Evolutionary conservation across 2,888 invertebrate genomes (phyloP).

Genomic region (Agonopterix subpropinquella): DNA sequence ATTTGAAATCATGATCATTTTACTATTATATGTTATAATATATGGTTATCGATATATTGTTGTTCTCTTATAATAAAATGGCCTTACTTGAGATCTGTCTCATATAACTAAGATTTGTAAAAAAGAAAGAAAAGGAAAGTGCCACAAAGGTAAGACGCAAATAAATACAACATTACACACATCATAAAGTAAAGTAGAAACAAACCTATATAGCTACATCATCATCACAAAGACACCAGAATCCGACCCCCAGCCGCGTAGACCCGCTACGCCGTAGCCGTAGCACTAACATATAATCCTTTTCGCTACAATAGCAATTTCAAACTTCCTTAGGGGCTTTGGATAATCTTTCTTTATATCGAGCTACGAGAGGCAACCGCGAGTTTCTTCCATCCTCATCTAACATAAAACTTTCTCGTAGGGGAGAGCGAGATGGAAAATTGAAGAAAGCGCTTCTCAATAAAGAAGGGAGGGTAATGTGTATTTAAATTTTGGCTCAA

Average conservation of each 20-base stretch:
- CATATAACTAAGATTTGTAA: too few relatives aligned
- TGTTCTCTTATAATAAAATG: too few relatives aligned
- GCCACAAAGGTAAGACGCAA: not conserved
- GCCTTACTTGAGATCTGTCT: too few relatives aligned
- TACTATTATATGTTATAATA: too few relatives aligned
- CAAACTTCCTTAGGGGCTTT: slow-evolving; percentile 77
- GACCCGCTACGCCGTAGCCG: slow-evolving; percentile 68
- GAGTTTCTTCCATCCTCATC: slow-evolving; percentile 36
- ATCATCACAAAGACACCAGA: slow-evolving; percentile 28
- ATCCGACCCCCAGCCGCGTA: slow-evolving; percentile 48
- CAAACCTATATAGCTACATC: not conserved
- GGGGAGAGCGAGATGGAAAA: slow-evolving; percentile 27
- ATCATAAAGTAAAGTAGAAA: not conserved
- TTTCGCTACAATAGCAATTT: slow-evolving; percentile 78
- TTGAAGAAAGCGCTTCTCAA: slow-evolving; percentile 65
- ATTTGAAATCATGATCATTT: too few relatives aligned
- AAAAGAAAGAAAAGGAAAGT: not conserved
- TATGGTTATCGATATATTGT: too few relatives aligned
- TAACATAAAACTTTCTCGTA: slow-evolving; percentile 14
- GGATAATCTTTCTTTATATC: slow-evolving; percentile 77
- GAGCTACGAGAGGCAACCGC: slow-evolving; percentile 57
- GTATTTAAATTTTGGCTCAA: slow-evolving; percentile 73
- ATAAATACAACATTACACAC: not conserved
- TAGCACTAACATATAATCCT: slow-evolving; percentile 76
- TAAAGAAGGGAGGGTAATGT: slow-evolving; percentile 73